A percentile compares a stretch with the other conserved stretches of the same genome.
Evolutionary conservation across 2,113 vertebrate species (phyloP).

Genomic region (Mastomys natalensis): DNA sequence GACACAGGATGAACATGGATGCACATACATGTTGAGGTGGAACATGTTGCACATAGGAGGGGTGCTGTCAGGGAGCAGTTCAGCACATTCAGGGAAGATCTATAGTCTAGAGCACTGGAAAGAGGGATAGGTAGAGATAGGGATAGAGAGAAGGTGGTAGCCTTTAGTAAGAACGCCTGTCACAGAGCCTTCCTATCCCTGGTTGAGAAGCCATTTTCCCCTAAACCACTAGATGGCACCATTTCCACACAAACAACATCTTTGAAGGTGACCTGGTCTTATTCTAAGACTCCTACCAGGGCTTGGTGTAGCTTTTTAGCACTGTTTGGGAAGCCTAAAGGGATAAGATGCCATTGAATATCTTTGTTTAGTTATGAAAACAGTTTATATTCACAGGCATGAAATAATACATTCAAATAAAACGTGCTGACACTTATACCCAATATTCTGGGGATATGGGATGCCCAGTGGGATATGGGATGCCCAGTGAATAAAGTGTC

Average conservation of each 20-base stretch:
- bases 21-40: neutral
- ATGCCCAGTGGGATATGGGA: too few relatives aligned
- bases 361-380: neutral
- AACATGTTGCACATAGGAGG: neutral
- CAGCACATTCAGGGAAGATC: fast-evolving
- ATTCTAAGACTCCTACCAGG: neutral
- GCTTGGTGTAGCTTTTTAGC: neutral
- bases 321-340: neutral
- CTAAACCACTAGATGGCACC: slow-evolving; percentile 65
- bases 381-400: neutral
- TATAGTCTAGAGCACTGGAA: fast-evolving
- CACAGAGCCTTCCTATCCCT: too few relatives aligned
- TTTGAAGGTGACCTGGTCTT: neutral
- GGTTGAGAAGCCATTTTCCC: neutral
- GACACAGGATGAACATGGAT: too few relatives aligned
- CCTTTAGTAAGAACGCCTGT: neutral
- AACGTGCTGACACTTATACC: neutral
- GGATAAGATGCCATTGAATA: neutral
- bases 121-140: too few relatives aligned
- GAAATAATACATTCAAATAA: neutral
- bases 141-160: too few relatives aligned
- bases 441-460: fast-evolving
- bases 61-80: too few relatives aligned
- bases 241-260: slow-evolving; percentile 32
- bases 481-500: neutral